Base-by-base conservation (phyloP, 2,888 invertebrate species). In the Microchrysa polita region DNA sequence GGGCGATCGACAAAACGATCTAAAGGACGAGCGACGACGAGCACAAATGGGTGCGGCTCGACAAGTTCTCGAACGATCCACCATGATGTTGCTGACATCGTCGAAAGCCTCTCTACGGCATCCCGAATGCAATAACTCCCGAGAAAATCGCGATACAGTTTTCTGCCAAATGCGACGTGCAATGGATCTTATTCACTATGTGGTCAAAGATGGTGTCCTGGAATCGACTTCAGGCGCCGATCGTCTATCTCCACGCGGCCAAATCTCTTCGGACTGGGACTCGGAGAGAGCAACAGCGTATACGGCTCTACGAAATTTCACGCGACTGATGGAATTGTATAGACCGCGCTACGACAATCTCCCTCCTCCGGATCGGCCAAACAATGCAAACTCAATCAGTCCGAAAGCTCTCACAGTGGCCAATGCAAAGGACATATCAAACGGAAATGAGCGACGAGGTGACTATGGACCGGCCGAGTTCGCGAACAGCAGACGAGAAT, bases 121-220 rank as follows among this genome's bases (percentile, higher is more conserved):
- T 86, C 96, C 97, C 20, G 96, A 97, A 79, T 95, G 96, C 84
- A 91, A 92, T 65, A 92, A 95, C 72, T 96, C 98, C 0, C 90
- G 95, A 77, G 96, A 97, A 85, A 98, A 97, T 85, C 90, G 98
- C 9, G 98, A 98, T 84, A 97, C 97, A 0, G 97, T 99, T 60
- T 98, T 98, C 87, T 96, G 96, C 83, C 97, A 97, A 86, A 98
- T 98, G 94, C 88, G 97, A 76, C 90, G 96, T 77, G 97, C 98
- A 23, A 94, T 98, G 92, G 97, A 98, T 86, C 89, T 98, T 77
- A 96, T 99, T 79, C 97, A 98, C 86, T 96, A 95, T 85, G 97
- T 98, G 75, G 96, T 98, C 61, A 95, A 97, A 81, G 98, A 98
- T 85, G 97, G 97, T n/a, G 92, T 97, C 55, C 86, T 93, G 82